Percentiles rank a stretch among this genome's conserved stretches.
Conservation (phyloP, 1,140 invertebrate species). For the Musca domestica region DNA sequence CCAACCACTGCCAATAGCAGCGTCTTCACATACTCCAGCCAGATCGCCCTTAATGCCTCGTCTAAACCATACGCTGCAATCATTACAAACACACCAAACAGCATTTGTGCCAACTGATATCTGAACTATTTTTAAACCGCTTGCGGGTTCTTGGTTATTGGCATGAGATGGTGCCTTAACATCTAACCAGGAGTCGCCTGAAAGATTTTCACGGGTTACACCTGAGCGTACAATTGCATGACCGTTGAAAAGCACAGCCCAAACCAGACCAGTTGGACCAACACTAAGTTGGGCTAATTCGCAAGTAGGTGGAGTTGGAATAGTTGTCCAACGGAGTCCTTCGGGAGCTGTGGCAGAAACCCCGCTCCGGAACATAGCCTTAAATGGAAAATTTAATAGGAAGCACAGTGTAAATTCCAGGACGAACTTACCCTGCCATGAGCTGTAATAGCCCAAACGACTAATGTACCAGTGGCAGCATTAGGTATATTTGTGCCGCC, state of each 20-base stretch:
- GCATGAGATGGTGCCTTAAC: slow-evolving; percentile 67
- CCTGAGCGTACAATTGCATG: slow-evolving; percentile 75
- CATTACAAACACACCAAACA: slow-evolving; percentile 83
- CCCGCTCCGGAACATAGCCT: slow-evolving; percentile 81
- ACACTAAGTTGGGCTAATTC: slow-evolving; percentile 83
- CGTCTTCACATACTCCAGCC: slow-evolving; percentile 67
- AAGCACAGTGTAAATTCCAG: slow-evolving; percentile 27
- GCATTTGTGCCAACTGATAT: slow-evolving; percentile 80
- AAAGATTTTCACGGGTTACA: slow-evolving; percentile 69
- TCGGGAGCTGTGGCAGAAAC: slow-evolving; percentile 79
- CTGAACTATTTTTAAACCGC: slow-evolving; percentile 68
- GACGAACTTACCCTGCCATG: slow-evolving; percentile 69
- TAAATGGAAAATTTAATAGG: slow-evolving; percentile 21
- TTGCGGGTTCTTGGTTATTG: slow-evolving; percentile 29
- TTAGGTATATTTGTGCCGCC: slow-evolving; percentile 80
- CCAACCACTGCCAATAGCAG: slow-evolving; percentile 75
- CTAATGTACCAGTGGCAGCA: slow-evolving; percentile 67
- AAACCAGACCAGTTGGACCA: slow-evolving; percentile 78
- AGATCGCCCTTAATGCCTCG: slow-evolving; percentile 76
- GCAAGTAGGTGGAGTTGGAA: slow-evolving; percentile 69
- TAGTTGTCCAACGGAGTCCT: slow-evolving; percentile 76
- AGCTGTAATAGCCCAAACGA: slow-evolving; percentile 89
- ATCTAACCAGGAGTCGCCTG: slow-evolving; percentile 77
- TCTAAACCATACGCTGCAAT: slow-evolving; percentile 85
- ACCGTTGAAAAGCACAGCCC: slow-evolving; percentile 80